These are phyloP conservation scores for Sciaenops ocellatus DNA, from an alignment of 2,797 vertebrate genomes.

Conservation along the genomic window DNA sequence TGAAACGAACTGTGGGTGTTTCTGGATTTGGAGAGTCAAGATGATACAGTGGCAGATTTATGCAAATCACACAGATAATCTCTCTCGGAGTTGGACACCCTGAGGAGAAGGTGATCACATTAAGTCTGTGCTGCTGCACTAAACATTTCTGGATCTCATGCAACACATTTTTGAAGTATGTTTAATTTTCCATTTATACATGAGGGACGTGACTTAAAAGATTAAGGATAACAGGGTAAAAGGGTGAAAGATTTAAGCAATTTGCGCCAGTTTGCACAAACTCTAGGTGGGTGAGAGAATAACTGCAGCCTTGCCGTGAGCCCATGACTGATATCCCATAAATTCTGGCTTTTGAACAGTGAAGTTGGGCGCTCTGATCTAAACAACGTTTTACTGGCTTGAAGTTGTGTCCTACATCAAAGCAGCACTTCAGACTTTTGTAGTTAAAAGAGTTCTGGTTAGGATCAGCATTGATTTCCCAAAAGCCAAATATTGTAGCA, in stretches of 20 bases:
- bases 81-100: neutral
- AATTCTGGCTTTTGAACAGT: slow-evolving; percentile 20
- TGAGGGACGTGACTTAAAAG: neutral
- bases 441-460: slow-evolving; percentile 41
- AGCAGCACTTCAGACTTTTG: slow-evolving; percentile 33
- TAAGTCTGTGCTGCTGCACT: slow-evolving; percentile 12
- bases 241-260: neutral
- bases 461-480: slow-evolving; percentile 58
- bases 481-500: slow-evolving; percentile 49
- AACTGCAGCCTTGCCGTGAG: neutral
- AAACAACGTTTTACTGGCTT: slow-evolving; percentile 29
- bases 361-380: slow-evolving; percentile 28
- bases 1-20: neutral
- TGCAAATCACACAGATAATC: slow-evolving; percentile 9
- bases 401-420: slow-evolving; percentile 48
- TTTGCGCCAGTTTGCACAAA: slow-evolving; percentile 1
- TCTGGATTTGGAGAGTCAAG: neutral
- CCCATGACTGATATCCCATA: neutral
- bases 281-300: neutral
- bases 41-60: neutral
- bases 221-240: neutral
- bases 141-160: slow-evolving; percentile 12
- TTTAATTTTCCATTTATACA: neutral
- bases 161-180: neutral
- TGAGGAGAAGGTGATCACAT: slow-evolving; percentile 8